phyloP scores from a whole-genome alignment of 2,113 vertebrate species.

The Agapornis roseicollis region DNA sequence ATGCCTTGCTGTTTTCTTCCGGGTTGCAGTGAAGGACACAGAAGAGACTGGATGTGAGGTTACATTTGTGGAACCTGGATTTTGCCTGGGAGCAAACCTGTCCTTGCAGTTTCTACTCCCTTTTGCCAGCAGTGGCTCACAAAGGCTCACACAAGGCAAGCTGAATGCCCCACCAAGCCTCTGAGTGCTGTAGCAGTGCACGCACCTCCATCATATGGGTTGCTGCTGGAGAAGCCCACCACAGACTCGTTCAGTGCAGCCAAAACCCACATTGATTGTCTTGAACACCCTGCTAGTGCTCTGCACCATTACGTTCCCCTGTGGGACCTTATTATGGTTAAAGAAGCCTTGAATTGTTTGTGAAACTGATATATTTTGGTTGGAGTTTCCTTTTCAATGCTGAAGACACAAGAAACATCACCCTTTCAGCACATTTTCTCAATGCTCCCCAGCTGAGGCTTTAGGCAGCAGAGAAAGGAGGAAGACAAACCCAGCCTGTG shows the following conservation, averaged over 20 bases:
- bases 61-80: background rate
- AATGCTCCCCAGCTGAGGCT: background rate
- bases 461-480: background rate
- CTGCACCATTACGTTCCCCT: background rate
- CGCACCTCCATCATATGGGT: background rate
- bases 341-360: background rate
- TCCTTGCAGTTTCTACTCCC: background rate
- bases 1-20: background rate
- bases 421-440: background rate
- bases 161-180: background rate
- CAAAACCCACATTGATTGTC: background rate
- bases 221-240: background rate
- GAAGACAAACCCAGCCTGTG: background rate
- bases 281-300: background rate
- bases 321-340: background rate
- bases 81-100: background rate
- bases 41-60: background rate
- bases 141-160: background rate
- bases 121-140: accelerated
- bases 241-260: background rate
- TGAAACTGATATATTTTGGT: background rate
- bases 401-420: background rate
- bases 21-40: background rate
- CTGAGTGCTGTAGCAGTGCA: background rate
- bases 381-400: background rate